Percentiles rank a stretch among this genome's conserved stretches.
These are phyloP conservation scores for Macrosiphum euphorbiae DNA, from an alignment of 2,888 invertebrate species.

Conservation along the genomic window DNA sequence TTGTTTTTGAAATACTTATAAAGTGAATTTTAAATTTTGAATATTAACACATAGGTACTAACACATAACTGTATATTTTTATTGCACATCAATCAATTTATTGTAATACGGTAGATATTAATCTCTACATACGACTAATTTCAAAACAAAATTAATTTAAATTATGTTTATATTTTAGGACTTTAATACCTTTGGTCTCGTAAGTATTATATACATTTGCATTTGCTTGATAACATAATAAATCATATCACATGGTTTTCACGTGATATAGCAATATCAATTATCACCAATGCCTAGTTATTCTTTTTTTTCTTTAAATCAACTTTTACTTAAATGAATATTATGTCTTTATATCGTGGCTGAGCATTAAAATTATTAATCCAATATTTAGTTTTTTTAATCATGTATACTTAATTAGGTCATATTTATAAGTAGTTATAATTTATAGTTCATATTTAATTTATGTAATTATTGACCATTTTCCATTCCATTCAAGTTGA, in stretches of 20 bases:
- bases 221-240: neutral
- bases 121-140: neutral
- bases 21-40: neutral
- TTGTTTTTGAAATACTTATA: neutral
- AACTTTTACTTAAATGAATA: neutral
- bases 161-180: neutral
- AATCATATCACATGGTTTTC: neutral
- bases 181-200: neutral
- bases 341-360: neutral
- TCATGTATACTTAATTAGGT: neutral
- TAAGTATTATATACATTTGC: neutral
- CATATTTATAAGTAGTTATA: neutral
- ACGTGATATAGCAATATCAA: neutral
- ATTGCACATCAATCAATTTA: neutral
- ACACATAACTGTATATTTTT: neutral
- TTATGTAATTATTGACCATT: neutral
- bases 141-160: neutral
- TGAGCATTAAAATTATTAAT: neutral
- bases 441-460: neutral
- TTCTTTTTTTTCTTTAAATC: neutral
- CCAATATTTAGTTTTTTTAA: neutral
- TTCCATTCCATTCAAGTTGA: neutral
- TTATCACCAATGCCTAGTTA: neutral
- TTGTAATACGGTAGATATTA: neutral
- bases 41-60: neutral